Conservation (phyloP, 2,797 vertebrate species). For the Parambassis ranga region DNA sequence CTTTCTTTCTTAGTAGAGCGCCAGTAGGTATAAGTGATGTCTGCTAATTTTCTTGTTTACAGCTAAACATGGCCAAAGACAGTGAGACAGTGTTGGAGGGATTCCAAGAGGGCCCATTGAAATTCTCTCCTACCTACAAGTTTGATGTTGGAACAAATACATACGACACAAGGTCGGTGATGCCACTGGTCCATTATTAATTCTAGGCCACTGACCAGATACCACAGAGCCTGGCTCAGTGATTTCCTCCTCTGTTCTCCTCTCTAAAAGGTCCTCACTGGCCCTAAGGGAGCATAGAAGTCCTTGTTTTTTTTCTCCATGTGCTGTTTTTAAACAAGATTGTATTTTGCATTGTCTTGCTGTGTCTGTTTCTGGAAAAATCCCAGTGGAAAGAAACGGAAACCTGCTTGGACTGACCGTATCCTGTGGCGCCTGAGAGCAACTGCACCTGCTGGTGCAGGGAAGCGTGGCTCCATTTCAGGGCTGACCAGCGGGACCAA, state of each 20-base stretch:
- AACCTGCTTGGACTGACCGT: constrained; percentile 97
- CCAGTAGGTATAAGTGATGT: neutral
- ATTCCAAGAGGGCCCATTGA: constrained; percentile 93
- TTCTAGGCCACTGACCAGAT: constrained; percentile 33
- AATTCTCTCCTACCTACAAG: constrained; percentile 96
- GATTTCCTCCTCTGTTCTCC: neutral
- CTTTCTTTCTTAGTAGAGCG: neutral
- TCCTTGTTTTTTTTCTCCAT: neutral
- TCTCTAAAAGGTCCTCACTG: constrained; percentile 34
- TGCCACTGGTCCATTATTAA: neutral
- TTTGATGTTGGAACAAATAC: constrained; percentile 95
- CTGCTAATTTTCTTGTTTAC: constrained; percentile 34
- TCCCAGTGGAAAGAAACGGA: constrained; percentile 92
- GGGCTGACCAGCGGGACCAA: constrained; percentile 77
- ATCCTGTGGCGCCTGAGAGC: constrained; percentile 94
- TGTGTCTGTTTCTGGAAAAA: neutral
- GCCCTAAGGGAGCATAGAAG: neutral
- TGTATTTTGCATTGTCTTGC: neutral
- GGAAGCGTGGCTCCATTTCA: constrained; percentile 74
- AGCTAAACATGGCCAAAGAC: constrained; percentile 96
- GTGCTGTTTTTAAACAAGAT: neutral
- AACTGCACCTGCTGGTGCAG: constrained; percentile 52
- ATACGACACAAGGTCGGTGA: constrained; percentile 92
- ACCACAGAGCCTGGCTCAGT: neutral
- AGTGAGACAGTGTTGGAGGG: constrained; percentile 91